Conservation (phyloP, 2,113 vertebrate species). For the Leptodactylus fuscus region DNA sequence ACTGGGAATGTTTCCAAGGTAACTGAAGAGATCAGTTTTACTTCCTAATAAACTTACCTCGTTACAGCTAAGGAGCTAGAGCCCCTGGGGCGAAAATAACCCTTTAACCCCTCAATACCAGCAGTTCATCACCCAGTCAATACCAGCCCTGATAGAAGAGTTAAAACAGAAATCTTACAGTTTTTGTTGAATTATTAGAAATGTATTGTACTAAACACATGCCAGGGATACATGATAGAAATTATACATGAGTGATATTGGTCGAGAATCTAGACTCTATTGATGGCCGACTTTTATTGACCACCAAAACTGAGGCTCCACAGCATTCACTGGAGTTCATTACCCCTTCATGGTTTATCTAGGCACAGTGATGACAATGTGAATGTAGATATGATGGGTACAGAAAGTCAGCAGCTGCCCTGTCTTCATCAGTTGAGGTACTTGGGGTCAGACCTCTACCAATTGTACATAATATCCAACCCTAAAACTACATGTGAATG, state of each 20-base stretch:
- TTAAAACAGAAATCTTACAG: neutral
- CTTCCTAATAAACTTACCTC: slow-evolving; percentile 32
- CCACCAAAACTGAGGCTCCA: too few species aligned
- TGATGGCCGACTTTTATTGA: too few species aligned
- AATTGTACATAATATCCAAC: too few species aligned
- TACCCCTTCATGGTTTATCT: neutral
- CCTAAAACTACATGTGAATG: too few species aligned
- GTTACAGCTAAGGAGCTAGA: slow-evolving; percentile 3
- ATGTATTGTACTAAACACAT: neutral
- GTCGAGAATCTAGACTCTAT: neutral
- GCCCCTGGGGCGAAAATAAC: neutral
- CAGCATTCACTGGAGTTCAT: neutral
- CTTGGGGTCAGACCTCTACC: neutral
- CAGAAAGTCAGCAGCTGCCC: neutral
- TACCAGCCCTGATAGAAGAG: neutral
- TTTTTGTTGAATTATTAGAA: neutral
- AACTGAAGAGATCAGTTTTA: slow-evolving; percentile 24
- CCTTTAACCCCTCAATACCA: slow-evolving; percentile 18
- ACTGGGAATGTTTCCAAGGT: slow-evolving; percentile 37
- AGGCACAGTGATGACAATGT: neutral
- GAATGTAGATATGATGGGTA: neutral
- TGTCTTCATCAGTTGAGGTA: neutral
- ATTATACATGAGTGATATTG: neutral
- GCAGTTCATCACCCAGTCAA: neutral
- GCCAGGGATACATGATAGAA: neutral